Base-by-base conservation (phyloP, 2,113 vertebrate species). In the Pelecanoides urinatrix region DNA sequence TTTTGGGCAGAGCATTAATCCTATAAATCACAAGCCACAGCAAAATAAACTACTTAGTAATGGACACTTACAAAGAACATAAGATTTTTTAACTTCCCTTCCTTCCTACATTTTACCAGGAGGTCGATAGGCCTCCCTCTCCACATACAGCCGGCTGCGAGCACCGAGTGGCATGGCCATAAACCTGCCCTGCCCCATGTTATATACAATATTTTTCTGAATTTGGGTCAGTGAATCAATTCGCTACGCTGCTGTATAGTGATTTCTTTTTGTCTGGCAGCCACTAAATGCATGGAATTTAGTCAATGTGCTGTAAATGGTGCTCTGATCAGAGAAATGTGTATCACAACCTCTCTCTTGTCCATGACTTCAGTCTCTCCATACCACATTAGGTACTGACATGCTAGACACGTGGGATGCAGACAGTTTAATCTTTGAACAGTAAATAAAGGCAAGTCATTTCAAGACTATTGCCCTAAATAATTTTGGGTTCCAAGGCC, bases 91-190 rank as follows among this genome's bases (percentile, higher is more conserved):
- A 32, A 29, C 26, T 55, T 49, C 50, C 36, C 29, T 38, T 49
- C 53, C 61, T 47, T 49, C 70, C 76, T 49, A 2, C 1, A 1
- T 18, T 76, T 42, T 15, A 25, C 30, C 13, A 8, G 62, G 52
- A 47, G 29, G 45, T 30, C 1, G 2, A 3, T 1, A 27, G 49
- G 34, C 16, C 7, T n/a, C 29, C 59, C 11, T 40, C 38, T 50
- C 50, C 47, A 6, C 16, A 0, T 7, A 22, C 17, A 53, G 45
- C 32, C 1, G 0, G 52, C 62, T 7, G 16, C 0, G 7, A 30
- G 63, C 30, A 23, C 44, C 0, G 5, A 38, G 50, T 29, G 49
- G 30, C 44, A 16, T 0, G 4, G 42, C 30, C 49, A 7, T 19
- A 29, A 36, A 27, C 30, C 65, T 50, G 42, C 38, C 44, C 34